Evolutionary conservation across 2,113 vertebrate species (phyloP), one percentile per base, ranked within the genome.

Genomic region (Nothoprocta pentlandii): DNA sequence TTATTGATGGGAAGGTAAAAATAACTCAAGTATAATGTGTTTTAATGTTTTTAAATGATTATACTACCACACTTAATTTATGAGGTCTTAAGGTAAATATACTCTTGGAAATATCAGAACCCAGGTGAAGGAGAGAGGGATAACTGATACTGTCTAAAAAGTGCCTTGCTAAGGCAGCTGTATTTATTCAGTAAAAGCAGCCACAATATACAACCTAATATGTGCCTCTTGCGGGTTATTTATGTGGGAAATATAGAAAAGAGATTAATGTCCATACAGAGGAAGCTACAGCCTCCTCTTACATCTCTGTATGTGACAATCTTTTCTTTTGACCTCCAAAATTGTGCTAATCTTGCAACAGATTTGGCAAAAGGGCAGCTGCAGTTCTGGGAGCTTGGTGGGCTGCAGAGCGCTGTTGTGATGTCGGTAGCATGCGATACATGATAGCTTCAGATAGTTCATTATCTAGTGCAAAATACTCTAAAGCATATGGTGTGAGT

Each of bases 31-130:
- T 36, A 46, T 54, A 9, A n/a, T 47, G 5, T 54, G 82, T 17
- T 78, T 86, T 71, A 84, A 19, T 85, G 10, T 32, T 77, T 93
- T 26, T 74, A 85, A 74, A n/a, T 83, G 51, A 56, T 80, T 92
- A 26, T 41, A 49, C 21, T 80, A 78, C 73, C 80, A n/a, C 42
- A 75, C 56, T 93, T 88, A 90, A 83, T 85, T 91, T 2, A 81
- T 30, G 44, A 80, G 22, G 85, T 78, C 71, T 83, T 78, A 88
- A 47, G 20, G 16, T 54, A 80, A 91, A 51, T 32, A 95, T 84
- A 79, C 44, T 78, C 42, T 32, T 78, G 47, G 51, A 56, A 86
- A 80, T 88, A 75, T 90, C 47, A 36, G 46, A 89, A 66, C 56
- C 77, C 77, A 81, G 68, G 85, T 90, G 46, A 66, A 3, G 39